Percentiles rank a stretch among this genome's conserved stretches.
phyloP scores from a whole-genome alignment of 2,113 vertebrate genomes.

The Cavia porcellus region DNA sequence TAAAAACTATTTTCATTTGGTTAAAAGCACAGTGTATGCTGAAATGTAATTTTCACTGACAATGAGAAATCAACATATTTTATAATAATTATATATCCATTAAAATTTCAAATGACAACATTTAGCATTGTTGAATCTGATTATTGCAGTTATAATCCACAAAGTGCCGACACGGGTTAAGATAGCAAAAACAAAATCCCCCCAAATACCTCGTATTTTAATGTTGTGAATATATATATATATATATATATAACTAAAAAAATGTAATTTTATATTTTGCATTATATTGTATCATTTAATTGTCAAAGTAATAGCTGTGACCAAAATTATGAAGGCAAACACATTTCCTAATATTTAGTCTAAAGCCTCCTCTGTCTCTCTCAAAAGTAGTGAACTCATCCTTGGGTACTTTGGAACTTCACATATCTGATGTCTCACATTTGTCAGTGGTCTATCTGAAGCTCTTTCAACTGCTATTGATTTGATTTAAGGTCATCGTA shows the following conservation, averaged over 20 bases:
- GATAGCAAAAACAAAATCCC: constrained; percentile 21
- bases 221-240: background rate
- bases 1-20: constrained; percentile 65
- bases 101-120: constrained; percentile 67
- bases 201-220: background rate
- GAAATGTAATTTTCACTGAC: constrained; percentile 67
- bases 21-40: constrained; percentile 55
- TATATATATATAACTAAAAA: background rate
- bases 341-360: background rate
- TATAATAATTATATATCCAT: constrained; percentile 65
- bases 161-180: background rate
- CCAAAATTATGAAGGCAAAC: background rate
- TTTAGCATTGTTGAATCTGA: constrained; percentile 30
- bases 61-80: constrained; percentile 76
- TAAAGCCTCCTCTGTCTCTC: background rate
- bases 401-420: background rate
- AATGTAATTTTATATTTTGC: background rate
- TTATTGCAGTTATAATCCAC: background rate
- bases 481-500: background rate
- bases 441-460: background rate
- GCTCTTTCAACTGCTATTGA: background rate
- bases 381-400: background rate
- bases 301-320: background rate
- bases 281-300: background rate
- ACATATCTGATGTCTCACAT: background rate